phyloP scores from a whole-genome alignment of 2,113 vertebrate genomes.

The Tenrec ecaudatus region DNA sequence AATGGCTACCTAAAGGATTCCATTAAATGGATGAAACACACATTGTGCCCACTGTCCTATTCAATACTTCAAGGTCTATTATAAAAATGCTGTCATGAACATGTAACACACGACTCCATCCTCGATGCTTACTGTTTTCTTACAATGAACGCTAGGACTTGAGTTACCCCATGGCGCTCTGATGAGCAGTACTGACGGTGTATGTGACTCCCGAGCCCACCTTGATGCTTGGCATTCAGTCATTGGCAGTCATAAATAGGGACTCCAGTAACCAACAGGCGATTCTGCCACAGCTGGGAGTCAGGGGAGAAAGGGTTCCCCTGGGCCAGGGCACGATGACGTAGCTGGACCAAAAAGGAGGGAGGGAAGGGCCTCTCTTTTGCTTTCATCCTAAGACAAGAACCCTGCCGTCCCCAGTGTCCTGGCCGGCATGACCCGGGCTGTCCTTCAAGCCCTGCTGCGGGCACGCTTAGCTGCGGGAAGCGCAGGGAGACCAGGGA shows the following conservation, averaged over 20 bases:
- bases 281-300: background rate
- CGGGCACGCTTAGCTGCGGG: rapidly evolving
- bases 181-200: background rate
- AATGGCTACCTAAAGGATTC: background rate
- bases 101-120: background rate
- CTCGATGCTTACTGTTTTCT: background rate
- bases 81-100: slow-evolving; percentile 17
- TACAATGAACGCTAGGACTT: background rate
- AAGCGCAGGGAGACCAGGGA: rapidly evolving
- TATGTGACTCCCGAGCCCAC: background rate
- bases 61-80: slow-evolving; percentile 12
- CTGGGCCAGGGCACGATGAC: background rate
- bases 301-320: background rate
- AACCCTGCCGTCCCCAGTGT: rapidly evolving
- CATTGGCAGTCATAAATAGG: background rate
- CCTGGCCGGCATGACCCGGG: rapidly evolving
- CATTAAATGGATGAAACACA: background rate
- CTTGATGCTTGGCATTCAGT: background rate
- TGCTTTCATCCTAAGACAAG: background rate
- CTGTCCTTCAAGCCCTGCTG: background rate
- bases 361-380: background rate
- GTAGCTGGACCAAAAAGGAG: rapidly evolving
- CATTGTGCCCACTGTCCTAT: background rate
- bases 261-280: background rate
- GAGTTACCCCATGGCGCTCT: background rate